Evolutionary conservation across 2,797 vertebrate species (phyloP).

Genomic region (Pithecia hirsuta): DNA sequence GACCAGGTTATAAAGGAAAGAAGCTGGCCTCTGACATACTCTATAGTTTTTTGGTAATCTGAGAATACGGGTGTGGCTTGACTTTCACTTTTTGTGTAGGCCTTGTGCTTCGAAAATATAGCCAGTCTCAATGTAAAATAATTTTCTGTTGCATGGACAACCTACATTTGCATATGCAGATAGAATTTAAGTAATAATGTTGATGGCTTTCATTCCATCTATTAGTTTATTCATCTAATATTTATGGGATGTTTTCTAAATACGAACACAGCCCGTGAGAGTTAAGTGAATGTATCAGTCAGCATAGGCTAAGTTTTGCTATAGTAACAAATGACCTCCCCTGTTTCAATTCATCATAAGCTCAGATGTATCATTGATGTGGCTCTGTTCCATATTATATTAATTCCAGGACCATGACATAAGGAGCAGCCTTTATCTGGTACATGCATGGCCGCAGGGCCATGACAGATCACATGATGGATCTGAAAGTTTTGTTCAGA

Average conservation of each 20-base stretch:
- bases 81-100: background rate
- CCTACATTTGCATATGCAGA: background rate
- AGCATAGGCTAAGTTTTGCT: background rate
- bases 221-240: background rate
- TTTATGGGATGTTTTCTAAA: background rate
- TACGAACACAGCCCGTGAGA: background rate
- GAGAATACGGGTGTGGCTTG: background rate
- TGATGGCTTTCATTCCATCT: background rate
- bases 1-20: background rate
- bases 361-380: background rate
- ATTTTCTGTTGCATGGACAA: background rate
- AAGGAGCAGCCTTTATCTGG: background rate
- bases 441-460: background rate
- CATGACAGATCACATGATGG: rapidly evolving
- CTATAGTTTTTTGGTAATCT: background rate
- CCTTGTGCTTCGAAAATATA: background rate
- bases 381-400: background rate
- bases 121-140: background rate
- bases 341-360: background rate
- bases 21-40: background rate
- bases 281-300: background rate
- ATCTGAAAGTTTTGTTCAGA: background rate
- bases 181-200: background rate
- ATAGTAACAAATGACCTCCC: background rate
- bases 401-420: background rate